Evolutionary conservation across 2,113 vertebrate species (phyloP), one percentile per base, ranked within the genome.

Genomic region (Lontra canadensis): DNA sequence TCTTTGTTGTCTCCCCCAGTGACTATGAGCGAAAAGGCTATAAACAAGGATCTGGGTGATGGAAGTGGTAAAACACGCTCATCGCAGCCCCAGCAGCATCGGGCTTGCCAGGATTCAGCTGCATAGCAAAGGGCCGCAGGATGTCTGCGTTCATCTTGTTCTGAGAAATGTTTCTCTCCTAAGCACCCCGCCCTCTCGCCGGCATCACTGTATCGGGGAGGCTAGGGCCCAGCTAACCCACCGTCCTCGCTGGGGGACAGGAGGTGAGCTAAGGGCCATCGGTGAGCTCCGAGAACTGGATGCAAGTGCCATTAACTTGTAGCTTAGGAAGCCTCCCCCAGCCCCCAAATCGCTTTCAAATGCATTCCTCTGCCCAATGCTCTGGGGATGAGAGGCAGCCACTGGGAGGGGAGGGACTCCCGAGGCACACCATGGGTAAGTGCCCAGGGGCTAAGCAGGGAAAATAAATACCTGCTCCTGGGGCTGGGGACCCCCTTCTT

Each of bases 401-500:
- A 10, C 34, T 20, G 29, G 80, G 11, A 81, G 17, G 26, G 36
- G 57, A 92, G 47, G 34, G 44, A 21, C 57, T 76, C 44, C 31
- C 11, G 0, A 63, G 25, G 26, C 59, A 20, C 52, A n/a, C 67
- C 1, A 81, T 34, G 1, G 5, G 1, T 76, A 76, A 3, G 0
- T 44, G 73, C 57, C 4, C 67, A 11, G 25, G 47, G 39, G 57
- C 52, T 26, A 97, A 97, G 52, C 89, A 4, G 1, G 11, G 34
- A 8, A 52, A 94, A 79, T 10, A 76, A 73, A 63, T 94, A 42
- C 47, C 47, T 80, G 67, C 88, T 39, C 79, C 1, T 55, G 76
- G 23, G 3, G 0, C 11, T 0, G 0, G 94, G 83, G 52, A 97
- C 65, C 42, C 90, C 90, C 57, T 95, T 92, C 98, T 97, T 97